Percentiles rank a stretch among this genome's conserved stretches.
These are phyloP conservation scores for Toxostoma redivivum DNA, from an alignment of 2,113 vertebrate genomes.

Conservation along the genomic window DNA sequence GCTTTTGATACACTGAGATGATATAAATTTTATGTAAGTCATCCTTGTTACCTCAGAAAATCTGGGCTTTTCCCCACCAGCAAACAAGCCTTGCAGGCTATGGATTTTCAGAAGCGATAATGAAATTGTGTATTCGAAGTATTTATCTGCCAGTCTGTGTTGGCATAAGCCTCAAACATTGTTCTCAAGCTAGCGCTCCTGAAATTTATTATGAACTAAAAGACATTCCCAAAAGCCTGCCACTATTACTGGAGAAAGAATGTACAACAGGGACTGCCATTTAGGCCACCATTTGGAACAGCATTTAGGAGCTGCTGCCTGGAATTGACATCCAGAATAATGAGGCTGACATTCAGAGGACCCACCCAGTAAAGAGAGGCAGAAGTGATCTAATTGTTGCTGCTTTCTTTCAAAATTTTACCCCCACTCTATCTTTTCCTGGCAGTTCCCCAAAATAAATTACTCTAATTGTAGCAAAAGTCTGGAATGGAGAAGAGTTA, in stretches of 20 bases:
- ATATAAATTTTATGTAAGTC: background rate
- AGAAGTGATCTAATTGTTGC: conserved; percentile 33
- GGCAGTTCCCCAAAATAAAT: conserved; percentile 40
- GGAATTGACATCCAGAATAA: conserved; percentile 30
- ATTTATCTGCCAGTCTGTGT: conserved; percentile 32
- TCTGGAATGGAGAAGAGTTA: conserved; percentile 14
- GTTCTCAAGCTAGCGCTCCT: conserved; percentile 40
- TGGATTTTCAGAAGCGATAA: conserved; percentile 18
- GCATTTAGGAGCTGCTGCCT: conserved; percentile 18
- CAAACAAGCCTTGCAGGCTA: background rate
- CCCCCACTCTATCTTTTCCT: background rate
- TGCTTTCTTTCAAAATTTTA: background rate
- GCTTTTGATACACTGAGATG: background rate
- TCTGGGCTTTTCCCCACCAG: background rate
- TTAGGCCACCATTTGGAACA: conserved; percentile 17
- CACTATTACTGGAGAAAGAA: conserved; percentile 52
- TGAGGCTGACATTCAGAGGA: conserved; percentile 42
- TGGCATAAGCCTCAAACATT: conserved; percentile 50
- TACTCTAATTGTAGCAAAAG: conserved; percentile 1
- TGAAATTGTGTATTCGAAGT: background rate
- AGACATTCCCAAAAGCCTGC: conserved; percentile 32
- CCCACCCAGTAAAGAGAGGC: conserved; percentile 29
- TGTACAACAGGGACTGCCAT: conserved; percentile 24
- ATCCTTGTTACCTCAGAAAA: background rate
- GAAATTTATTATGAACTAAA: conserved; percentile 62